These are phyloP conservation scores for Hoplostethus atlanticus DNA, from an alignment of 2,797 vertebrate genomes.

Conservation along the genomic window DNA sequence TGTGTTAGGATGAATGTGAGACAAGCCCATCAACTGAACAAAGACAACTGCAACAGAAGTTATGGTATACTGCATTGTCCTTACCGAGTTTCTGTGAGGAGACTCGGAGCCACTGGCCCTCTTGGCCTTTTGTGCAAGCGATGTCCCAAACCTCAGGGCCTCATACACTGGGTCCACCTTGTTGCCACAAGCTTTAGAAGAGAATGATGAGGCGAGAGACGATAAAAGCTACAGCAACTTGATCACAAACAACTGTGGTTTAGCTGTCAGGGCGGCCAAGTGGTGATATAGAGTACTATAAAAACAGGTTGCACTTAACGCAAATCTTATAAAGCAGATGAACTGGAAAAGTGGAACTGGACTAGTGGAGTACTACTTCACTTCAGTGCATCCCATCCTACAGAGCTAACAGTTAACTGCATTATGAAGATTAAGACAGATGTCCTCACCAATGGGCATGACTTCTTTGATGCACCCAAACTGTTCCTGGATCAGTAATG, in stretches of 20 bases:
- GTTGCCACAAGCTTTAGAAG: constrained; percentile 91
- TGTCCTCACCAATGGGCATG: constrained; percentile 96
- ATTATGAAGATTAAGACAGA: constrained; percentile 15
- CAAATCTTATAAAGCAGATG: constrained; percentile 19
- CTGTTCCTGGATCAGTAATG: constrained; percentile 97
- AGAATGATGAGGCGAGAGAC: constrained; percentile 19
- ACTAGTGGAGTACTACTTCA: not conserved
- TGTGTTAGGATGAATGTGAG: constrained; percentile 9
- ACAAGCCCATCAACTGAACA: constrained; percentile 2
- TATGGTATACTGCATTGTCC: constrained; percentile 22
- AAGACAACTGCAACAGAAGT: not conserved
- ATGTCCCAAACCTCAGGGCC: constrained; percentile 96
- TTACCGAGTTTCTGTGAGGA: constrained; percentile 94
- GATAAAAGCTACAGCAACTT: constrained; percentile 2
- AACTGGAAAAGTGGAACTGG: constrained; percentile 7
- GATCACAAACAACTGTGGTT: constrained; percentile 21
- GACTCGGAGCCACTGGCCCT: constrained; percentile 93
- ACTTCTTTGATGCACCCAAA: constrained; percentile 99
- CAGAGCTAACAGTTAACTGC: constrained; percentile 4
- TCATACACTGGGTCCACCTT: constrained; percentile 99
- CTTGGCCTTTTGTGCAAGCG: constrained; percentile 96
- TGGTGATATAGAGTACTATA: constrained; percentile 13
- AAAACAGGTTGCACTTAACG: not conserved
- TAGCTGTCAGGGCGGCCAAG: not conserved
- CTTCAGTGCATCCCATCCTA: not conserved